phyloP scores from a whole-genome alignment of 2,113 vertebrate species.

The Uria lomvia region DNA sequence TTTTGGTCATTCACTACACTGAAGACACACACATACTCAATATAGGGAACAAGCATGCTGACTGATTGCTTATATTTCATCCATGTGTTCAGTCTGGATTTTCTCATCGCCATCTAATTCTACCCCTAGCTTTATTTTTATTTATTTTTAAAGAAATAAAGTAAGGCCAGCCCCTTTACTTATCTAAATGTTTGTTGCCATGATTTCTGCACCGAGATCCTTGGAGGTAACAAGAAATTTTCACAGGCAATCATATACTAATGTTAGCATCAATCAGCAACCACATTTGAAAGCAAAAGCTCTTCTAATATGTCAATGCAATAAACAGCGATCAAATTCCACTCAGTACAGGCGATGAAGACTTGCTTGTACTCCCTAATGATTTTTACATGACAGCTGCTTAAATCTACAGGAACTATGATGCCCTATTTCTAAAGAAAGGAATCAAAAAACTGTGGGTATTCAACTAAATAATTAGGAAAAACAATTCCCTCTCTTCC shows the following conservation, averaged over 20 bases:
- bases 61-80: neutral
- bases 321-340: neutral
- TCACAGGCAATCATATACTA: neutral
- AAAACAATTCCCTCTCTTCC: neutral
- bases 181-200: neutral
- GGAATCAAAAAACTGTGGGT: neutral
- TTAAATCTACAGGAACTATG: neutral
- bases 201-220: neutral
- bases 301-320: neutral
- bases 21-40: neutral
- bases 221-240: neutral
- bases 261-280: neutral
- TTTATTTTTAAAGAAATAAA: neutral
- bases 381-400: neutral
- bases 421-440: neutral
- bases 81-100: neutral
- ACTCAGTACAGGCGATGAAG: neutral
- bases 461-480: neutral
- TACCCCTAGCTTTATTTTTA: neutral
- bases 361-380: neutral
- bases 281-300: neutral
- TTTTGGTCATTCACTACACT: neutral
- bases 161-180: neutral
- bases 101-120: neutral
- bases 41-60: neutral